A percentile compares a stretch with the other conserved stretches of the same genome.
Conservation (phyloP, 2,888 invertebrate genomes). For the Archips crataeganus region DNA sequence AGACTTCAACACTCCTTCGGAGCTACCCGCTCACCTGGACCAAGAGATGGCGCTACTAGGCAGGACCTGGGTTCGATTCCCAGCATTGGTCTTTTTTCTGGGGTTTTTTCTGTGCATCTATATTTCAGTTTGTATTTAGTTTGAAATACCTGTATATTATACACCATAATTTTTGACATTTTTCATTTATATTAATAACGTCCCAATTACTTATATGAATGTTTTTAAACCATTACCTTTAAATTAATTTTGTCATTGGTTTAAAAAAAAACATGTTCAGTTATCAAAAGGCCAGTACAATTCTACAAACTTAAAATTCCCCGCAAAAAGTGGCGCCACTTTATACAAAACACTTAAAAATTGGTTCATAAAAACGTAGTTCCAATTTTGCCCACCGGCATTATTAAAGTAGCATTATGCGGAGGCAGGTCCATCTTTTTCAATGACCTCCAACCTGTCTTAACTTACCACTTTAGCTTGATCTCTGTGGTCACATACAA, state of each 20-base stretch:
- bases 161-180: neutral
- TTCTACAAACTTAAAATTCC: neutral
- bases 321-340: neutral
- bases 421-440: neutral
- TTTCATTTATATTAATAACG: neutral
- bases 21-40: too few species aligned
- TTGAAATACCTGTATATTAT: too few species aligned
- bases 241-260: neutral
- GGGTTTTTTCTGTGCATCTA: too few species aligned
- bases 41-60: too few species aligned
- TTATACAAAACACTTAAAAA: neutral
- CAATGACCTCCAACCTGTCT: neutral
- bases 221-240: constrained; percentile 2
- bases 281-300: neutral
- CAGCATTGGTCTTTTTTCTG: too few species aligned
- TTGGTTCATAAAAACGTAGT: neutral
- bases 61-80: too few species aligned
- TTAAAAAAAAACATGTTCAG: neutral
- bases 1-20: too few species aligned
- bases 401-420: neutral
- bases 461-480: neutral
- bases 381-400: neutral
- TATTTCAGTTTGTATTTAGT: too few species aligned
- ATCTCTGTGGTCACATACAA: neutral
- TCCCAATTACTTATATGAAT: neutral